Conservation (phyloP, 2,888 invertebrate species). For the Sericinus montela region DNA sequence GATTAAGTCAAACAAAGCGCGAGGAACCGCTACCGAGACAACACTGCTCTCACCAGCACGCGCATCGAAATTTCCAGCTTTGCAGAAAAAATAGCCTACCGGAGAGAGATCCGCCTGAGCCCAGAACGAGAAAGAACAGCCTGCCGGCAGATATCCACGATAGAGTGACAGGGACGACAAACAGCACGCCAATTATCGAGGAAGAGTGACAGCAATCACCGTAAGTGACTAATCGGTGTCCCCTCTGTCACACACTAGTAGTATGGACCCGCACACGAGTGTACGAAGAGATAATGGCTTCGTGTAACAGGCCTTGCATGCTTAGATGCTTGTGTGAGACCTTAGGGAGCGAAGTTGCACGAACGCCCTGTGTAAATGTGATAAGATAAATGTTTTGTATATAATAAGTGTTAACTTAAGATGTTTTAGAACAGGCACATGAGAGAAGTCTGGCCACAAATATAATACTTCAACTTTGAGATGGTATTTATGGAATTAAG, state of each 20-base stretch:
- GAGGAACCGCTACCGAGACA: constrained; percentile 64
- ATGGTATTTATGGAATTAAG: background rate
- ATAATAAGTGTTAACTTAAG: constrained; percentile 31
- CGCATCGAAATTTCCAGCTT: constrained; percentile 59
- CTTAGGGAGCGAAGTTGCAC: constrained; percentile 61
- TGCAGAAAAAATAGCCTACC: constrained; percentile 72
- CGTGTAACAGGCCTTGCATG: constrained; percentile 71
- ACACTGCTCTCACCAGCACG: constrained; percentile 72
- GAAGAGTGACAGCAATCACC: constrained; percentile 69
- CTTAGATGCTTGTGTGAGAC: constrained; percentile 71
- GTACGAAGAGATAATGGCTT: constrained; percentile 55
- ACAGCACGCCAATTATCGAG: constrained; percentile 37
- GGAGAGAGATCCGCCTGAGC: constrained; percentile 71
- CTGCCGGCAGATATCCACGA: constrained; percentile 66
- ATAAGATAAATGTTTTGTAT: constrained; percentile 32
- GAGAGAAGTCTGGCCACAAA: background rate
- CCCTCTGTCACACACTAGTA: constrained; percentile 64
- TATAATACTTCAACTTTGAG: background rate
- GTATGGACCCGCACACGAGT: constrained; percentile 66
- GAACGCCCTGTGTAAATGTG: constrained; percentile 58
- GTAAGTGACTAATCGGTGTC: constrained; percentile 70
- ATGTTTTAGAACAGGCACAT: background rate
- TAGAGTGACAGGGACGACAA: constrained; percentile 45
- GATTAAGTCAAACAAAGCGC: constrained; percentile 67
- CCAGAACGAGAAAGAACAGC: constrained; percentile 66